phyloP scores from a whole-genome alignment of 2,113 vertebrate species.

The Mormoops blainvillei region DNA sequence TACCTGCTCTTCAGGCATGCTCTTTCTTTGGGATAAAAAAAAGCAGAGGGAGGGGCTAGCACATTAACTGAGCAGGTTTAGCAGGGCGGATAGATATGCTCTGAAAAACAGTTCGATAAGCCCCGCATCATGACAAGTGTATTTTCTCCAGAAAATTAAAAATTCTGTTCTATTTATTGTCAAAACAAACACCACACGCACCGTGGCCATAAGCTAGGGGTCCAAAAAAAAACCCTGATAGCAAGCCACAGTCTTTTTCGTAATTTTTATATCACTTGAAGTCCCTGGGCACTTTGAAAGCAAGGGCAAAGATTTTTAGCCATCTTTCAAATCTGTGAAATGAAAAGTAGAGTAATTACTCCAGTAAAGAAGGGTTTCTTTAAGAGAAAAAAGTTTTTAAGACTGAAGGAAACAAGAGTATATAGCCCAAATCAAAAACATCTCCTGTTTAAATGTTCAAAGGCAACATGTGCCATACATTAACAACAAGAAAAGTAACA shows the following conservation, averaged over 20 bases:
- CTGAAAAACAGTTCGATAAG: not conserved
- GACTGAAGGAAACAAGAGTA: not conserved
- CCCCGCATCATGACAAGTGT: not conserved
- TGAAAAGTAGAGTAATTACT: not conserved
- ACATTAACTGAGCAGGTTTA: not conserved
- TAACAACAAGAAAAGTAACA: not conserved
- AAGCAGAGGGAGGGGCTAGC: fast-evolving
- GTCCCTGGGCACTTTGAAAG: not conserved
- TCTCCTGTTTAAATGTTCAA: not conserved
- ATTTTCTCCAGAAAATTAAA: not conserved
- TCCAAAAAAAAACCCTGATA: not conserved
- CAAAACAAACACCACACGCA: not conserved
- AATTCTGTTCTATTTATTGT: not conserved
- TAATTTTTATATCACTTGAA: not conserved
- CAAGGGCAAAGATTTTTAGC: not conserved
- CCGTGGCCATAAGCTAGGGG: too few relatives aligned
- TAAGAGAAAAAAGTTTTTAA: not conserved
- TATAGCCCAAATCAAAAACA: not conserved
- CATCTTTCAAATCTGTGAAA: slow-evolving; percentile 32
- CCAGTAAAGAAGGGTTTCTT: not conserved
- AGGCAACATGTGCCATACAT: not conserved
- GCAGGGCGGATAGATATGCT: not conserved
- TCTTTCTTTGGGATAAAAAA: not conserved
- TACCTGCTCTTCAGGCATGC: not conserved
- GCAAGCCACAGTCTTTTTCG: not conserved